Percentiles rank a stretch among this genome's conserved stretches.
These are phyloP conservation scores for Tetragonisca angustula DNA, from an alignment of 2,888 invertebrate species.

Conservation along the genomic window DNA sequence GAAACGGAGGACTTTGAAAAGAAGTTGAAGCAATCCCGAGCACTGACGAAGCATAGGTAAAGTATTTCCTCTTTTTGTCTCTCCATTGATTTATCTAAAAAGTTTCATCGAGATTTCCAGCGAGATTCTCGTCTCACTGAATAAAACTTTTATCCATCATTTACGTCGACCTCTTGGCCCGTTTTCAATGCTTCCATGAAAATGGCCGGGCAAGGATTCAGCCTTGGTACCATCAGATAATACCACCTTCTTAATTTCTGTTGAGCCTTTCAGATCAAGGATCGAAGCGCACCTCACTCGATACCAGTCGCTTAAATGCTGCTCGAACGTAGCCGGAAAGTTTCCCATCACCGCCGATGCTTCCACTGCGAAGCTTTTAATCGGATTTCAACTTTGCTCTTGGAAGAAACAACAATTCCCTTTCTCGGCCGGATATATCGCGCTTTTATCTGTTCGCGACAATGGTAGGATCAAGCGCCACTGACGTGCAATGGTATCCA, in stretches of 20 bases:
- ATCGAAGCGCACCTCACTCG: slow-evolving; percentile 10
- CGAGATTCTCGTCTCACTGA: neutral
- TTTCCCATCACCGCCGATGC: slow-evolving; percentile 1
- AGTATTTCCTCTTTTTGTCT: neutral
- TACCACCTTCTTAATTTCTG: slow-evolving; percentile 48
- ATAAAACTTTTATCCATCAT: slow-evolving; percentile 11
- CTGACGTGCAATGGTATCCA: neutral
- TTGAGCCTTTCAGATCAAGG: slow-evolving; percentile 45
- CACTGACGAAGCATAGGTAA: neutral
- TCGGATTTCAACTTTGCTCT: slow-evolving; percentile 51
- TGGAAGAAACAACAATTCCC: slow-evolving; percentile 32
- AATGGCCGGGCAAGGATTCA: neutral
- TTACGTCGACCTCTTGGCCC: slow-evolving; percentile 11
- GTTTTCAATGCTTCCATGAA: slow-evolving; percentile 1
- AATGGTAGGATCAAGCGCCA: neutral
- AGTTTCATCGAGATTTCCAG: neutral
- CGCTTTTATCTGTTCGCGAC: slow-evolving; percentile 4
- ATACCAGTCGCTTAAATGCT: neutral
- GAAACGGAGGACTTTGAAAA: too few relatives aligned
- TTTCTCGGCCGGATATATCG: slow-evolving; percentile 1
- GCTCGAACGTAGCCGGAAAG: neutral
- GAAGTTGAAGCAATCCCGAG: neutral
- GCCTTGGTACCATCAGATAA: slow-evolving; percentile 17
- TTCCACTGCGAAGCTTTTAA: slow-evolving; percentile 40
- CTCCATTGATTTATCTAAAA: slow-evolving; percentile 2